Base-by-base conservation (phyloP, 2,888 invertebrate genomes). In the Apamea sordens region DNA sequence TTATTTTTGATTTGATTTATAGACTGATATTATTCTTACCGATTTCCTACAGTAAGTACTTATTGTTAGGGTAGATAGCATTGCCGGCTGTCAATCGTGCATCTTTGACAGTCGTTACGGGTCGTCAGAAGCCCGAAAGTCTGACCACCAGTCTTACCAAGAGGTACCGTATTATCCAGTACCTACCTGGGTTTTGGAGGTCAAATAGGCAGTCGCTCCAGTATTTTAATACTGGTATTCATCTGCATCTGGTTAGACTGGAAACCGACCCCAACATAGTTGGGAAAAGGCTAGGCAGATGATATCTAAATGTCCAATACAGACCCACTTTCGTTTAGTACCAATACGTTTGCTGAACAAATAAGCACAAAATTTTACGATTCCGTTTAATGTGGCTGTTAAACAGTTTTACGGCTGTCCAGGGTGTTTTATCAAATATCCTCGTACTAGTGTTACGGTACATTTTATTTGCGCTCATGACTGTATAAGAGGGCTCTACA, bases 291-390 rank as follows among this genome's bases (percentile, higher is more conserved):
- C 47, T 47, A 15, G 15, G 15, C 15, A 15, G 47, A 15, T 47
- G 15, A 47, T 47, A 24, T 24, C 10, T 56, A 56, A 56, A 56
- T 56, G 6, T 80, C 28, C 18, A 32, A 47, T 28, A 21, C 32
- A 44, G n/a, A 59, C 65, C 63, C 47, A 50, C 64, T 73, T 36
- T 32, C 47, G 18, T 70, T 53, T 63, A 71, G 44, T 18, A 41
- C 74, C 70, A 63, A 72, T 78, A 83, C 41, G 10, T 82, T 80
- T 74, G 6, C 72, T 64, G 72, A 79, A 88, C 88, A 90, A 90
- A 89, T 89, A 89, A 86, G 85, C 69, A 82, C 76, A 78, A 79
- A 85, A 87, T 71, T 91, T 90, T 89, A 91, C 85, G 89, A 88
- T 69, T 59, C 32, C 47, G 41, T 88, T 91, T 90, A 88, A 88